A percentile compares a stretch with the other conserved stretches of the same genome.
Conservation (phyloP, 37 sponge, comb jelly and placozoan genomes). For the Hexactinellida sp. region DNA sequence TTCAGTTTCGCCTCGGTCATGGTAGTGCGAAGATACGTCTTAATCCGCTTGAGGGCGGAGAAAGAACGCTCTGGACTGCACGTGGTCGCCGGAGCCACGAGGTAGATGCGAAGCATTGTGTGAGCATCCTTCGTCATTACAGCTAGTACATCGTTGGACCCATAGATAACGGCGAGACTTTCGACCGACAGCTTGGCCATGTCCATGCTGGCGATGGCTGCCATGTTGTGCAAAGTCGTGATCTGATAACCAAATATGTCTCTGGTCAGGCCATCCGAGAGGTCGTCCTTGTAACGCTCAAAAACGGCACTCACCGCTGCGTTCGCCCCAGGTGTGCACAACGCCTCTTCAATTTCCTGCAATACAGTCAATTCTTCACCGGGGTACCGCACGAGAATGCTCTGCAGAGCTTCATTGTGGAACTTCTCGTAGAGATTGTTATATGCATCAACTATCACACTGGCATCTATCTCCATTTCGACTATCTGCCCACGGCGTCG, state of each 20-base stretch:
- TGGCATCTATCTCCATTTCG: constrained; percentile 4
- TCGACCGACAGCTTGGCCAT: constrained; percentile 13
- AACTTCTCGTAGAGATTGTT: background rate
- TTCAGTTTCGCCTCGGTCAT: constrained; percentile 12
- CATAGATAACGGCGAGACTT: constrained; percentile 15
- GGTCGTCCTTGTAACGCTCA: constrained; percentile 14
- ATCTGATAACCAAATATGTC: constrained; percentile 6
- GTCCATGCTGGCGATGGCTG: background rate
- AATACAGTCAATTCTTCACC: background rate
- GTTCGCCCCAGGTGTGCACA: background rate
- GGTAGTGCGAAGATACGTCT: constrained; percentile 3
- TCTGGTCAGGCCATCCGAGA: constrained; percentile 4
- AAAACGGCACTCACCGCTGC: background rate
- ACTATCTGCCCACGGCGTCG: constrained; percentile 9
- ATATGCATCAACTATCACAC: background rate
- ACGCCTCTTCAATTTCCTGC: constrained; percentile 14
- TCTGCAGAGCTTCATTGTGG: constrained; percentile 1
- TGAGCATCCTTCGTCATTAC: constrained; percentile 11
- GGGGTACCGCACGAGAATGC: constrained; percentile 14
- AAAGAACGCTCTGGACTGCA: background rate
- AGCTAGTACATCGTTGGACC: constrained; percentile 1
- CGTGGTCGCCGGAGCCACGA: constrained; percentile 9
- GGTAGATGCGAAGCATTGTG: background rate
- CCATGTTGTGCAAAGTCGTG: constrained; percentile 10
- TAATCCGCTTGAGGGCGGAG: background rate